Evolutionary conservation across 2,113 vertebrate genomes (phyloP), one percentile per base, ranked within the genome.

Genomic region (Pseudonaja textilis): DNA sequence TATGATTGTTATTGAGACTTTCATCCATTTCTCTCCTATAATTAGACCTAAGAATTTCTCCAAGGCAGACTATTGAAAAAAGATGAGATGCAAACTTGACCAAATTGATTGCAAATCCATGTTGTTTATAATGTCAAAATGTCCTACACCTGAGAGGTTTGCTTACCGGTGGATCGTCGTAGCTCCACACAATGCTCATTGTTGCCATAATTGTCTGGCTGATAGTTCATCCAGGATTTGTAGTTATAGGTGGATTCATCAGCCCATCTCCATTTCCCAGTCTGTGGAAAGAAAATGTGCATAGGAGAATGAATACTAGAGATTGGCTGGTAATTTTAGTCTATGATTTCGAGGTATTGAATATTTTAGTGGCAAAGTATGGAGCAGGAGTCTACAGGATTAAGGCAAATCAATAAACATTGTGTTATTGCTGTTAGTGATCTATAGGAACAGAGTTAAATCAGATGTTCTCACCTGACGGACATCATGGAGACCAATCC

Each of bases 211-310:
- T 92, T 92, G 45, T 92, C 85, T 52, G 91, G 91, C 56, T 92
- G 56, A 22, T 39, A 1, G n/a, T 0, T 39, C 91, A 87, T 92
- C 91, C 91, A 92, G 29, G 85, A n/a, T 50, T 64, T 91, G 56
- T 91, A 91, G 57, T 92, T 92, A 47, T 87, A 92, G 2, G 54
- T 39, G 7, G 91, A 87, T 61, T 39, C 91, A 39, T 91, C 91
- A 91, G 91, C 56, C 85, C 91, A 87, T n/a, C 85, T 87, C 91
- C 91, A 91, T 34, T 10, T 91, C 91, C 91, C 47, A 45, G 26
- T 91, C 91, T 91, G 56, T 23, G 26, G 14, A 50, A 47, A 54
- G 0, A 6, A 85, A 22, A 91, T 18, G 14, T 64, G n/a, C 3
- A 34, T 74, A 39, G 39, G 22, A 29, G 34, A 74, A 69, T 34